These are phyloP conservation scores for Agriotes lineatus DNA, from an alignment of 2,888 invertebrate species.

Conservation along the genomic window DNA sequence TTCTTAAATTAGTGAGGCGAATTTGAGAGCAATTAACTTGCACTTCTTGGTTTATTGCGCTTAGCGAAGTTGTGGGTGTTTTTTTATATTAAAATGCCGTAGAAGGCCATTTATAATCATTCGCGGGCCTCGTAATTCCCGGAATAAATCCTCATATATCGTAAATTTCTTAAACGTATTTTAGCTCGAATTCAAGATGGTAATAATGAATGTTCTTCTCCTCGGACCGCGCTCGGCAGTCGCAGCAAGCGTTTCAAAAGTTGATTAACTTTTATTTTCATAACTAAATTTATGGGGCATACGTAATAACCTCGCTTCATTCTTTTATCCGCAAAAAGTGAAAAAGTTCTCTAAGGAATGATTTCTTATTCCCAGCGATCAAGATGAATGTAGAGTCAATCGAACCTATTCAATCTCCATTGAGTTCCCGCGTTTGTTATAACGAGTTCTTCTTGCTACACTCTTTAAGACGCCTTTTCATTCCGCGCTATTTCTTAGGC, in stretches of 20 bases:
- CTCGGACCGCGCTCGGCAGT: constrained; percentile 33
- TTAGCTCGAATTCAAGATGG: constrained; percentile 41
- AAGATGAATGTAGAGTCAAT: constrained; percentile 43
- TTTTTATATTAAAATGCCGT: constrained; percentile 45
- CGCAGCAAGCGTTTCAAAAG: constrained; percentile 43
- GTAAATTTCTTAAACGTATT: constrained; percentile 53
- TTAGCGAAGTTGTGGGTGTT: background rate
- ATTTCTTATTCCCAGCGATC: constrained; percentile 38
- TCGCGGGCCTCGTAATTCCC: constrained; percentile 47
- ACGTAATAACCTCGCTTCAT: constrained; percentile 46
- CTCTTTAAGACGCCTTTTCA: constrained; percentile 21
- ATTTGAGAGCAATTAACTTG: background rate
- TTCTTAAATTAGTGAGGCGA: no score
- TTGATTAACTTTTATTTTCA: constrained; percentile 52
- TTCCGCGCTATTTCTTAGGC: background rate
- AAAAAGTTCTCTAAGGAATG: constrained; percentile 34
- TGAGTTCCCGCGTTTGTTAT: constrained; percentile 38
- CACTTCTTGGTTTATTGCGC: background rate
- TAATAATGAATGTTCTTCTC: constrained; percentile 42
- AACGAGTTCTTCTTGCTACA: constrained; percentile 35
- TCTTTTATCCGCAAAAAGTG: constrained; percentile 38
- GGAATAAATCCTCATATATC: constrained; percentile 53
- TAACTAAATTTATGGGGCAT: constrained; percentile 50
- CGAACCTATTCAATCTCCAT: constrained; percentile 41
- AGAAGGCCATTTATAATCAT: constrained; percentile 51